phyloP scores from a whole-genome alignment of 2,113 vertebrate species.

The Psilopogon haemacephalus region DNA sequence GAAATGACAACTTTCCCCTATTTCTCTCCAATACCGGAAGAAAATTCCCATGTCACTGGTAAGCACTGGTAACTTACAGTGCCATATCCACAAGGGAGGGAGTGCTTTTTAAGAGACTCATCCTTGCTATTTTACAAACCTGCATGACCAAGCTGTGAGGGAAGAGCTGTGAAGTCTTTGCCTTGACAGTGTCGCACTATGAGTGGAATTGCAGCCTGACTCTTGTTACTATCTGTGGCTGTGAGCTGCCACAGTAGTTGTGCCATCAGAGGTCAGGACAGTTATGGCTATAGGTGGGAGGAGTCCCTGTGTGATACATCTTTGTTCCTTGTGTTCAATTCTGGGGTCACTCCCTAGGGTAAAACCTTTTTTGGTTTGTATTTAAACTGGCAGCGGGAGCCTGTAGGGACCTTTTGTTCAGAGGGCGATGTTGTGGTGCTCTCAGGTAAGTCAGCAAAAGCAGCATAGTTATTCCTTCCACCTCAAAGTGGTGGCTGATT shows the following conservation, averaged over 20 bases:
- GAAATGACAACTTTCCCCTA: background rate
- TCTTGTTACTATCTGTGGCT: background rate
- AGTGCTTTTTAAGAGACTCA: background rate
- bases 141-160: background rate
- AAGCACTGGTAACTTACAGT: background rate
- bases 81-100: background rate
- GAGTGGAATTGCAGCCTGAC: background rate
- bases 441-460: slow-evolving; percentile 49
- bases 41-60: background rate
- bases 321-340: background rate
- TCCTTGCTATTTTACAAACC: background rate
- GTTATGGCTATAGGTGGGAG: background rate
- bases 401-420: slow-evolving; percentile 2
- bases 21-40: background rate
- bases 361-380: background rate
- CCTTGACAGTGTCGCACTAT: background rate
- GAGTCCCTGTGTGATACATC: background rate
- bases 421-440: background rate
- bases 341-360: background rate
- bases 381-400: background rate
- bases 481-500: background rate
- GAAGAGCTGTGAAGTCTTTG: background rate
- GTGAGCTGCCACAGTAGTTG: background rate
- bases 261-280: background rate
- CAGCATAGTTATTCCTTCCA: background rate